Percentiles rank a stretch among this genome's conserved stretches.
These are phyloP conservation scores for Patella vulgata DNA, from an alignment of 1,140 invertebrate species.

Conservation along the genomic window DNA sequence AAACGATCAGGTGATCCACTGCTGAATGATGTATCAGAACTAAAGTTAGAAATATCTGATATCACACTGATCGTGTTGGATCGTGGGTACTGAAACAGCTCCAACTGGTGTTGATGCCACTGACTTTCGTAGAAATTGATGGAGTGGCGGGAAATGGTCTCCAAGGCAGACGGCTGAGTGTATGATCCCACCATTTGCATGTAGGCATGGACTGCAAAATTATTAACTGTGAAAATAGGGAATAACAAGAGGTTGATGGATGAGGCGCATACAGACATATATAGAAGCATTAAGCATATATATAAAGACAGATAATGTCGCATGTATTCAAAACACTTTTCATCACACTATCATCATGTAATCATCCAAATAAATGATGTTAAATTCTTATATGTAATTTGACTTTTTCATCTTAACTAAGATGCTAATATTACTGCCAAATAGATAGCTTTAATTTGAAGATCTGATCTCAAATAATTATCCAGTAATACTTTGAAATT, in stretches of 20 bases:
- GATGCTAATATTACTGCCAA: no score
- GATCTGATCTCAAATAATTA: no score
- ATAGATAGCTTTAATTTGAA: no score
- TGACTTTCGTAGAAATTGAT: slow-evolving; percentile 76
- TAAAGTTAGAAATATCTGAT: slow-evolving; percentile 49
- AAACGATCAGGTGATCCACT: slow-evolving; percentile 29
- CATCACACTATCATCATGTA: no score
- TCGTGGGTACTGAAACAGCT: slow-evolving; percentile 67
- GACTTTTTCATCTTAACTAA: no score
- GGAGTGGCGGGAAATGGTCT: slow-evolving; percentile 82
- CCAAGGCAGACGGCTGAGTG: slow-evolving; percentile 79
- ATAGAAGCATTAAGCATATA: no score
- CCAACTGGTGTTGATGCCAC: slow-evolving; percentile 76
- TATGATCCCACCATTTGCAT: slow-evolving; percentile 95
- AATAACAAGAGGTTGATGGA: background rate
- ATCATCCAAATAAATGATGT: no score
- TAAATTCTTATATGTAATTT: no score
- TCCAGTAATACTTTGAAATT: no score
- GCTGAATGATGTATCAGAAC: slow-evolving; percentile 50
- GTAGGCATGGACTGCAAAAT: slow-evolving; percentile 86
- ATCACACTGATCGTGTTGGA: slow-evolving; percentile 64
- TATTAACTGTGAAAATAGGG: background rate
- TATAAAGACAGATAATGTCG: no score
- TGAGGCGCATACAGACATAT: no score
- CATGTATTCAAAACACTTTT: no score